Evolutionary conservation across 2,888 invertebrate genomes (phyloP), one percentile per base, ranked within the genome.

Genomic region (Drosophila subsilvestris): DNA sequence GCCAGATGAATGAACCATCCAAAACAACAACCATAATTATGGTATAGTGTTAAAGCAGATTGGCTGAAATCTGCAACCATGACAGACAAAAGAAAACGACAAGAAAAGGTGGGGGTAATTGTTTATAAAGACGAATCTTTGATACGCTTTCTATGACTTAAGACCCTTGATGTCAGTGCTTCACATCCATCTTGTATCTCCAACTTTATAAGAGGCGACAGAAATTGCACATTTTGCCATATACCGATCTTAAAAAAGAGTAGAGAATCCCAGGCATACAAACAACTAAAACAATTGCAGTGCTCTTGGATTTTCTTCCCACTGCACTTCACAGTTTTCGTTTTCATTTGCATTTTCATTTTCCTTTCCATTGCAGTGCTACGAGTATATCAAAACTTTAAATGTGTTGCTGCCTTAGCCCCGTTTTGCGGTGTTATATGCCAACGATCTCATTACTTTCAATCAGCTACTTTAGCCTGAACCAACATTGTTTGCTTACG

Each of bases 401-500:
- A 60, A 42, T 48, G 49, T 49, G 75, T 75, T 50, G 42, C 43
- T 65, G 22, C 37, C 59, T 67, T 66, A 63, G 67, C 71, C 62
- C 43, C 51, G 58, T 49, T 66, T 76, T 50, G 63, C 50, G 50
- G 73, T 75, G 73, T 61, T 76, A 65, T 67, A 69, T 66, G 75
- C 71, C 62, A 59, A 58, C 61, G 48, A 47, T 67, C 73, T 62
- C 62, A 85, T 85, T 74, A 65, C 67, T 57, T 80, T 81, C 79
- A 84, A 84, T 84, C 60, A 75, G 53, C 56, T 69, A 47, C 51
- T 58, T 58, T 60, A 58, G 44, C 22, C 32, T n/a, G 44, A n/a
- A 42, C 27, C 58, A 37, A 74, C 47, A 10, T 29, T 56, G 66
- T 66, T 73, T 74, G 42, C 57, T 49, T 49, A 63, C 51, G 63